These are phyloP conservation scores for Parasteatoda tepidariorum DNA, from an alignment of 1,140 invertebrate species.

Conservation along the genomic window DNA sequence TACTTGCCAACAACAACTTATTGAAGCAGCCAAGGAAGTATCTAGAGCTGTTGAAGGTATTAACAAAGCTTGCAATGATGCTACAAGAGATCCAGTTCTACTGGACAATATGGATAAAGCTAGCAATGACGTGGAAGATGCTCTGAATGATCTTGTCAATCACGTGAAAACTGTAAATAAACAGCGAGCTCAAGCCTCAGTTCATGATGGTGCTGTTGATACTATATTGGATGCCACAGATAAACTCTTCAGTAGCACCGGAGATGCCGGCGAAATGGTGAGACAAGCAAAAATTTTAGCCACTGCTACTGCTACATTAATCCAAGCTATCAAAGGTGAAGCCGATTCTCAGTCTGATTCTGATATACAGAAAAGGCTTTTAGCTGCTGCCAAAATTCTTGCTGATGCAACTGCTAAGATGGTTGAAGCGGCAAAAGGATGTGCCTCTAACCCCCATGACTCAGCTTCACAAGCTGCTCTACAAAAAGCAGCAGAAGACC, in stretches of 20 bases:
- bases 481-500: conserved; percentile 88
- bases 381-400: conserved; percentile 91
- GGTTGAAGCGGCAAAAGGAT: conserved; percentile 94
- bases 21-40: conserved; percentile 92
- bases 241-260: conserved; percentile 83
- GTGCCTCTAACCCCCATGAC: conserved; percentile 87
- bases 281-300: conserved; percentile 91
- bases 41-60: conserved; percentile 91
- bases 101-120: conserved; percentile 84
- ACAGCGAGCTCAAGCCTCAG: conserved; percentile 70
- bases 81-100: conserved; percentile 69
- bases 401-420: conserved; percentile 93
- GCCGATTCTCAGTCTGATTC: conserved; percentile 88
- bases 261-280: conserved; percentile 93
- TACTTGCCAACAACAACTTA: conserved; percentile 93
- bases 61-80: conserved; percentile 82
- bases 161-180: conserved; percentile 76
- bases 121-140: conserved; percentile 88
- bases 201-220: conserved; percentile 87
- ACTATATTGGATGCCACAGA: conserved; percentile 92
- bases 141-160: conserved; percentile 89
- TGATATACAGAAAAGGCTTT: conserved; percentile 86
- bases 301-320: conserved; percentile 88
- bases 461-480: conserved; percentile 85
- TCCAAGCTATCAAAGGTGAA: conserved; percentile 93